Percentiles rank a stretch among this genome's conserved stretches.
phyloP scores from a whole-genome alignment of 2,797 vertebrate genomes.

The Hirundo rustica region DNA sequence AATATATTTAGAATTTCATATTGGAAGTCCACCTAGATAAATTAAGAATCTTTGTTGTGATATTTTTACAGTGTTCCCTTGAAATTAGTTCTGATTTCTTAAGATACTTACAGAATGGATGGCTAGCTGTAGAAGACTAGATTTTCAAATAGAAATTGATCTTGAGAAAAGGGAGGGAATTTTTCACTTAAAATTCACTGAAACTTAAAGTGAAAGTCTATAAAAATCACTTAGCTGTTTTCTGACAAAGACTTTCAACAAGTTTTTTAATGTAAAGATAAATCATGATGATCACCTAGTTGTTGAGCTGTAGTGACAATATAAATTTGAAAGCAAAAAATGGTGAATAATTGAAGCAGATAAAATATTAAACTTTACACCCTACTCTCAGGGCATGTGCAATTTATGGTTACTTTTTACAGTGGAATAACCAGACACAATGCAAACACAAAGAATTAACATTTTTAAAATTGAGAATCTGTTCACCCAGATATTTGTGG shows the following conservation, averaged over 20 bases:
- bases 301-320: not conserved
- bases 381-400: not conserved
- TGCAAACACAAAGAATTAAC: not conserved
- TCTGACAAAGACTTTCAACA: not conserved
- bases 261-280: not conserved
- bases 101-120: not conserved
- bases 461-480: not conserved
- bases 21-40: not conserved
- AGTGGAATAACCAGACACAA: not conserved
- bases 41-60: not conserved
- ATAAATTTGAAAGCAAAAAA: not conserved
- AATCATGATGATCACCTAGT: not conserved
- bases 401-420: not conserved
- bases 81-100: not conserved
- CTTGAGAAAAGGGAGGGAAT: not conserved
- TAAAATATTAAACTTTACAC: not conserved
- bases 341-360: not conserved
- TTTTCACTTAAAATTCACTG: not conserved
- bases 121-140: not conserved
- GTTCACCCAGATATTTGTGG: not conserved
- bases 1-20: not conserved
- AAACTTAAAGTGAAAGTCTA: not conserved
- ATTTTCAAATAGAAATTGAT: not conserved
- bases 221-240: not conserved
- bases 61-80: not conserved